phyloP scores from a whole-genome alignment of 2,797 vertebrate species.

The Onychomys leucogaster region DNA sequence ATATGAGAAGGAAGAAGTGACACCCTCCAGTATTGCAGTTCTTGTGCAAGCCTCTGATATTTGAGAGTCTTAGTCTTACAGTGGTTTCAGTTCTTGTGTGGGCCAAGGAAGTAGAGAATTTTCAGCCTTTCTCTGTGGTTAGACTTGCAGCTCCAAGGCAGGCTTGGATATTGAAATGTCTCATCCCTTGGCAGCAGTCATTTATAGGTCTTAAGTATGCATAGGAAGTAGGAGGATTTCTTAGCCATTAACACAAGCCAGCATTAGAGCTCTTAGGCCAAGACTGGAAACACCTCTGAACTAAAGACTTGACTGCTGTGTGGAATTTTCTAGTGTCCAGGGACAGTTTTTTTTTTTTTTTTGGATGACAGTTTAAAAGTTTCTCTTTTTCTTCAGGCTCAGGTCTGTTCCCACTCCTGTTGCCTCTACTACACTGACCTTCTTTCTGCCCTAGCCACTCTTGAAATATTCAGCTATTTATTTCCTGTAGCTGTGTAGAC shows the following conservation, averaged over 20 bases:
- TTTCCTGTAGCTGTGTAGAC: background rate
- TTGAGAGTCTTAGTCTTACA: background rate
- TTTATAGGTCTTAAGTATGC: background rate
- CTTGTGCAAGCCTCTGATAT: background rate
- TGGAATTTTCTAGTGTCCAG: background rate
- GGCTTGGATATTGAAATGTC: background rate
- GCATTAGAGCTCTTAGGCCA: background rate
- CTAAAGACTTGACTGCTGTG: background rate
- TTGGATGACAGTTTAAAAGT: background rate
- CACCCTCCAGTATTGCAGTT: background rate
- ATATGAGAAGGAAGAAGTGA: background rate
- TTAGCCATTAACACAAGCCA: background rate
- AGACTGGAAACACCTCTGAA: background rate
- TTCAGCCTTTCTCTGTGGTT: background rate
- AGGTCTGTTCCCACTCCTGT: background rate
- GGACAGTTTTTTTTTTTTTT: background rate
- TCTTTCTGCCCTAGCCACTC: background rate
- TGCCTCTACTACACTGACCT: background rate
- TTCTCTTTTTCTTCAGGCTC: no score
- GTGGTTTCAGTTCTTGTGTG: background rate
- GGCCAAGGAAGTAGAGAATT: background rate
- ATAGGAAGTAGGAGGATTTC: background rate
- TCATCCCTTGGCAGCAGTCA: background rate
- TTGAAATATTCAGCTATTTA: background rate
- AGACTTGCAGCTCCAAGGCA: background rate